A percentile compares a stretch with the other conserved stretches of the same genome.
These are phyloP conservation scores for Drepanosiphum platanoidis DNA, from an alignment of 2,888 invertebrate species.

Conservation along the genomic window DNA sequence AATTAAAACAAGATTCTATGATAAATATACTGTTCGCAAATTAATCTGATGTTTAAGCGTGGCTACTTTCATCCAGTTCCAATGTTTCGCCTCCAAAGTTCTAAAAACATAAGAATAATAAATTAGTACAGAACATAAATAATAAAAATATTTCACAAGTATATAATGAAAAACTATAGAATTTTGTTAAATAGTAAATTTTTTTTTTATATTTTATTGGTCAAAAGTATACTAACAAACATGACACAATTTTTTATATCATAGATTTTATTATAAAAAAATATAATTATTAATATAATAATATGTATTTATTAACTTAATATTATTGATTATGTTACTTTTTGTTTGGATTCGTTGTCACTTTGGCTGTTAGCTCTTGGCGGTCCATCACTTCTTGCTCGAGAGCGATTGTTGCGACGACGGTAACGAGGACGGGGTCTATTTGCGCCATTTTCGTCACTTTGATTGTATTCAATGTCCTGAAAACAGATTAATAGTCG, in stretches of 20 bases:
- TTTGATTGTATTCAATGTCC: slow-evolving; percentile 66
- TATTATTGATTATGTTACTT: slow-evolving; percentile 63
- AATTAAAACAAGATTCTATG: slow-evolving; percentile 62
- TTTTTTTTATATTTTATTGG: too few relatives aligned
- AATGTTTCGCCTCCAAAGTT: slow-evolving; percentile 57
- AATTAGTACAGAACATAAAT: not conserved
- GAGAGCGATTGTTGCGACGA: slow-evolving; percentile 67
- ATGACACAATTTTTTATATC: too few relatives aligned
- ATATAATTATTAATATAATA: not conserved
- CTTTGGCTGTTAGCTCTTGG: slow-evolving; percentile 64
- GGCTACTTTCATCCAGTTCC: slow-evolving; percentile 56
- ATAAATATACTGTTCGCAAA: slow-evolving; percentile 58
- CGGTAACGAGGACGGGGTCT: slow-evolving; percentile 69
- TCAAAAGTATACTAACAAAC: too few relatives aligned
- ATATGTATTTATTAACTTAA: not conserved
- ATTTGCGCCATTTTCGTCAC: slow-evolving; percentile 68
- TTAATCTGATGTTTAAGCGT: slow-evolving; percentile 55
- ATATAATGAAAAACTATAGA: not conserved
- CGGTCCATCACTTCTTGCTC: slow-evolving; percentile 58
- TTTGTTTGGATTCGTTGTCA: slow-evolving; percentile 65
- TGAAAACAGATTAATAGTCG: slow-evolving; percentile 64
- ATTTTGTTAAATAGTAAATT: not conserved
- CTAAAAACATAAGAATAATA: slow-evolving; percentile 25
- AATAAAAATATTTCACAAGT: not conserved
- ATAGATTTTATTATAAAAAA: not conserved